Evolutionary conservation across 2,113 vertebrate genomes (phyloP), one percentile per base, ranked within the genome.

Genomic region (Tonatia bakeri): DNA sequence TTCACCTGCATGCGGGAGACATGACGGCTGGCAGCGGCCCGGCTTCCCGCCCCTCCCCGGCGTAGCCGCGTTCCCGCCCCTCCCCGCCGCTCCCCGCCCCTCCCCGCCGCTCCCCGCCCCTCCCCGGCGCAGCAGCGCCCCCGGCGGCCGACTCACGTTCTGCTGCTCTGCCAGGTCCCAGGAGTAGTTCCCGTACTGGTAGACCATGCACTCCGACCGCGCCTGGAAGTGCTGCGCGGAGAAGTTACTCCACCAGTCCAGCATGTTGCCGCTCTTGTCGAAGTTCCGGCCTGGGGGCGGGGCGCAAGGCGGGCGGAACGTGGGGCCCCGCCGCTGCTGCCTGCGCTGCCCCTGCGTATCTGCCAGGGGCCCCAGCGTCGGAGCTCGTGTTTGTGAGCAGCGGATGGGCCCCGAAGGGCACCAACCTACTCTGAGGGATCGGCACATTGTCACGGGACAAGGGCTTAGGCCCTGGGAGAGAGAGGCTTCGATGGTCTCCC

Each of bases 201-300:
- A 98, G 76, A 99, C 98, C 99, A 99, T 99, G 98, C 99, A 99
- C 61, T 98, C 98, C 0, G 99, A 99, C 97, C 99, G 99, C 50
- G 99, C 98, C 96, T 98, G 99, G 97, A 99, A 99, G 94, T 99
- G 99, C 95, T 98, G 98, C 0, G 99, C 99, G 0, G 99, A 99
- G 98, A 99, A 99, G 97, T 99, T 99, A 96, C 99, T 99, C 99
- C 99, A 99, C 99, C 99, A 99, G 96, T 99, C 99, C 75, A 99
- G 97, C 99, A 99, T 99, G 93, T 99, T 99, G 33, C 99, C 99
- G 0, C 99, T 98, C 96, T 99, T 99, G 98, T 99, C 99, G 45
- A 99, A 99, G 98, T 99, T 99, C 52, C 99, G 98, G 8, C 99
- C 99, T 99, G 98, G n/a, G 76, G 54, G 54, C 54, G 0, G 24